Percentiles rank a stretch among this genome's conserved stretches.
Conservation (phyloP, 2,113 vertebrate genomes). For the Oryzias javanicus region DNA sequence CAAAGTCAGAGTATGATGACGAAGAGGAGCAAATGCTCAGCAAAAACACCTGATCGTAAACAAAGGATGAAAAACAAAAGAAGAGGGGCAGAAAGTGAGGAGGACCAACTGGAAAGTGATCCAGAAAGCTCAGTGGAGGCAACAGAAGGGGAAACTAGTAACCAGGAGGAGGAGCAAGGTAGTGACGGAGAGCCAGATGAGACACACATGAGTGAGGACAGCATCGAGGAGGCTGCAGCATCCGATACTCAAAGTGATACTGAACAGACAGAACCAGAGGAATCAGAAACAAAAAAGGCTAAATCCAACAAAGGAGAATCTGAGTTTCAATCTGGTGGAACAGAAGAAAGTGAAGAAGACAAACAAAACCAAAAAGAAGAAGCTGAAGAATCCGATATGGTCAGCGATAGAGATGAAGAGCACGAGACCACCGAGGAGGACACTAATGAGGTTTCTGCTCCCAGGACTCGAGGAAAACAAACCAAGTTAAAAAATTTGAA, state of each 20-base stretch:
- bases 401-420: conserved; percentile 30
- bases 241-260: conserved; percentile 23
- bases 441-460: conserved; percentile 2
- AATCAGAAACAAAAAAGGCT: too few relatives aligned
- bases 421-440: conserved; percentile 23
- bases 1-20: conserved; percentile 12
- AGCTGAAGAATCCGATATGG: conserved; percentile 2
- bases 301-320: conserved; percentile 25
- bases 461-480: conserved; percentile 24
- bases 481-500: conserved; percentile 71
- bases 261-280: conserved; percentile 18
- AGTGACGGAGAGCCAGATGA: conserved; percentile 39
- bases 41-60: conserved; percentile 14
- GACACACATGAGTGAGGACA: conserved; percentile 44
- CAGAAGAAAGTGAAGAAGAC: conserved; percentile 30
- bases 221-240: conserved; percentile 38
- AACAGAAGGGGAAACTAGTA: conserved; percentile 33
- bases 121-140: conserved; percentile 39
- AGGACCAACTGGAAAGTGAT: conserved; percentile 42
- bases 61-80: conserved; percentile 19
- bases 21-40: conserved; percentile 32
- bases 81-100: conserved; percentile 23
- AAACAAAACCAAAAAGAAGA: conserved; percentile 27
- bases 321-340: conserved; percentile 21
- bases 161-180: conserved; percentile 45